A percentile compares a stretch with the other conserved stretches of the same genome.
Conservation (phyloP, 2,113 vertebrate species). For the Gnathonemus echidnorhynchus region DNA sequence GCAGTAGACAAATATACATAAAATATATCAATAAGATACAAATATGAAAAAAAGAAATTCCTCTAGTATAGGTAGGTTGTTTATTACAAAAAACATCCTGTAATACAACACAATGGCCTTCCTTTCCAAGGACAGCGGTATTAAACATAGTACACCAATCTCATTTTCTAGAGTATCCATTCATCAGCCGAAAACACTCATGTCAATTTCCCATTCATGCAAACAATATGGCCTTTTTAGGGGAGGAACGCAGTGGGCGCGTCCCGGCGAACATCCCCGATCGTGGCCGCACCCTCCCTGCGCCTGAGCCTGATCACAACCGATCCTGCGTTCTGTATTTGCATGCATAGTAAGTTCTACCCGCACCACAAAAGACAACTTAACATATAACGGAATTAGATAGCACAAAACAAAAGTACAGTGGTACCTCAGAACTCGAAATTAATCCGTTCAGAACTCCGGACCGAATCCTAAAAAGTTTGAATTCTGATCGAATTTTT, state of each 20-base stretch:
- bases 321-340: neutral
- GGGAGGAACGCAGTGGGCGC: slow-evolving; percentile 19
- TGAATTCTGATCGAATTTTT: too few relatives aligned
- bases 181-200: neutral
- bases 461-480: too few relatives aligned
- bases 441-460: too few relatives aligned
- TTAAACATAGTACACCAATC: neutral
- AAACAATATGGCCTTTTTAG: slow-evolving; percentile 6
- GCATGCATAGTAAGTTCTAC: neutral
- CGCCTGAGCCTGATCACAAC: slow-evolving; percentile 43
- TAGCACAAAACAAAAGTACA: neutral
- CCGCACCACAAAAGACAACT: neutral
- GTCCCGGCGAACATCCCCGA: slow-evolving; percentile 30
- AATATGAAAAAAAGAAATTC: neutral
- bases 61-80: neutral
- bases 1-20: neutral
- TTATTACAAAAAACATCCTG: neutral
- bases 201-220: neutral
- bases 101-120: neutral
- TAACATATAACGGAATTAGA: neutral
- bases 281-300: slow-evolving; percentile 29
- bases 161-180: slow-evolving; percentile 15
- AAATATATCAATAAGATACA: neutral
- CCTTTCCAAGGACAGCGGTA: neutral
- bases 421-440: too few relatives aligned